Evolutionary conservation across 2,888 invertebrate genomes (phyloP).

Genomic region (Disparrhopalites patrizii): DNA sequence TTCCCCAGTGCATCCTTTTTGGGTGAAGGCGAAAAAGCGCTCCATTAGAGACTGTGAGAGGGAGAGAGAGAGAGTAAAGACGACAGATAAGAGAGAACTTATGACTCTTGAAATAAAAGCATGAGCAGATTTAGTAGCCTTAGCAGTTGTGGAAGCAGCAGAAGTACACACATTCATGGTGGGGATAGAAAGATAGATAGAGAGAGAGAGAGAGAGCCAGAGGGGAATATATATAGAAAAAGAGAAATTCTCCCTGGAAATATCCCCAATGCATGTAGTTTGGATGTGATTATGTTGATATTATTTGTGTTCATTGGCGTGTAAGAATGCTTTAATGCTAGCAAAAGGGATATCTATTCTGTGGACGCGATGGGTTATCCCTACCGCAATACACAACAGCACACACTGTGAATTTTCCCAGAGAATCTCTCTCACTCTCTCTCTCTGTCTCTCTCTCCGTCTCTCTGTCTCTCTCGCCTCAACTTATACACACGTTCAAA

Average conservation of each 20-base stretch:
- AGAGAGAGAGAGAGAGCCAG: slow-evolving; percentile 7
- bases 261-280: slow-evolving; percentile 26
- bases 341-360: slow-evolving; percentile 39
- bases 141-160: no score
- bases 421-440: slow-evolving; percentile 8
- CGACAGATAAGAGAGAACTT: slow-evolving; percentile 14
- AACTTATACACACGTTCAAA: slow-evolving; percentile 27
- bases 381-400: slow-evolving; percentile 32
- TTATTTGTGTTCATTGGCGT: slow-evolving; percentile 49
- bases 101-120: slow-evolving; percentile 33
- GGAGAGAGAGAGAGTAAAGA: slow-evolving; percentile 10
- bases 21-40: background rate
- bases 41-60: slow-evolving; percentile 17
- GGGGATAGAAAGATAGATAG: background rate
- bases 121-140: slow-evolving; percentile 25
- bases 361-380: slow-evolving; percentile 33
- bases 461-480: no score
- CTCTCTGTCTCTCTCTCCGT: no score
- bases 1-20: slow-evolving; percentile 18
- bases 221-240: no score
- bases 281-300: slow-evolving; percentile 49
- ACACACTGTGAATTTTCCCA: slow-evolving; percentile 36
- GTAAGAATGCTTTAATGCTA: slow-evolving; percentile 49
- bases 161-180: no score
- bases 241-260: background rate